Conservation (phyloP, 2,888 invertebrate species). For the Polymixis lichenea region DNA sequence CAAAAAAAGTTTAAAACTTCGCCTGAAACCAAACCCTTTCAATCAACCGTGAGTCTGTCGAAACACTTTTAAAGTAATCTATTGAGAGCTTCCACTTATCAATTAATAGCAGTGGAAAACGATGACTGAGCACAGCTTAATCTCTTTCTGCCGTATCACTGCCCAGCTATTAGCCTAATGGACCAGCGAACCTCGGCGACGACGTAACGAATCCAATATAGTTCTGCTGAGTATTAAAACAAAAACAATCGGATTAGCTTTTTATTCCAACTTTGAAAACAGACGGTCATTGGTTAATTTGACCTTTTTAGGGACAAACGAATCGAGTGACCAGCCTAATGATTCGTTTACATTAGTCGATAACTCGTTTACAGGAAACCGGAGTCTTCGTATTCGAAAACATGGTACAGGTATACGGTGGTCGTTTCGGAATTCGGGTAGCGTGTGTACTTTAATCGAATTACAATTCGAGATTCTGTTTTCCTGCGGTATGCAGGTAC, state of each 20-base stretch:
- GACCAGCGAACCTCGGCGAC: slow-evolving; percentile 75
- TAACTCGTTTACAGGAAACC: slow-evolving; percentile 43
- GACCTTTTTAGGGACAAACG: slow-evolving; percentile 40
- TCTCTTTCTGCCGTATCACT: slow-evolving; percentile 86
- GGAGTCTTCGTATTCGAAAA: slow-evolving; percentile 21
- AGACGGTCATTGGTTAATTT: slow-evolving; percentile 43
- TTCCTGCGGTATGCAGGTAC: neutral
- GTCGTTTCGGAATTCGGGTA: slow-evolving; percentile 10
- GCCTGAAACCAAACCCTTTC: slow-evolving; percentile 43
- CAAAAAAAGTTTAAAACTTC: slow-evolving; percentile 39
- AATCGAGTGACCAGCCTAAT: slow-evolving; percentile 43
- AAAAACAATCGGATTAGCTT: slow-evolving; percentile 70
- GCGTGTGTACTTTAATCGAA: slow-evolving; percentile 33
- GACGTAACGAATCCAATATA: slow-evolving; percentile 78
- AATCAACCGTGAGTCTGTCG: slow-evolving; percentile 48
- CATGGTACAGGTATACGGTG: slow-evolving; percentile 5
- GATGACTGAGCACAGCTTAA: slow-evolving; percentile 85
- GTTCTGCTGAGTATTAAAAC: slow-evolving; percentile 74
- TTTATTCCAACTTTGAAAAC: slow-evolving; percentile 50
- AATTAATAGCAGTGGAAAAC: slow-evolving; percentile 83
- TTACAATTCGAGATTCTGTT: slow-evolving; percentile 15
- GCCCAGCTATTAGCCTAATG: slow-evolving; percentile 86
- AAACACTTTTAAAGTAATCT: slow-evolving; percentile 70
- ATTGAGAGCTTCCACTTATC: slow-evolving; percentile 78
- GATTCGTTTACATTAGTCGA: slow-evolving; percentile 49